Evolutionary conservation across 1,140 invertebrate species (phyloP), one percentile per base, ranked within the genome.

Genomic region (Bombus fervidus): DNA sequence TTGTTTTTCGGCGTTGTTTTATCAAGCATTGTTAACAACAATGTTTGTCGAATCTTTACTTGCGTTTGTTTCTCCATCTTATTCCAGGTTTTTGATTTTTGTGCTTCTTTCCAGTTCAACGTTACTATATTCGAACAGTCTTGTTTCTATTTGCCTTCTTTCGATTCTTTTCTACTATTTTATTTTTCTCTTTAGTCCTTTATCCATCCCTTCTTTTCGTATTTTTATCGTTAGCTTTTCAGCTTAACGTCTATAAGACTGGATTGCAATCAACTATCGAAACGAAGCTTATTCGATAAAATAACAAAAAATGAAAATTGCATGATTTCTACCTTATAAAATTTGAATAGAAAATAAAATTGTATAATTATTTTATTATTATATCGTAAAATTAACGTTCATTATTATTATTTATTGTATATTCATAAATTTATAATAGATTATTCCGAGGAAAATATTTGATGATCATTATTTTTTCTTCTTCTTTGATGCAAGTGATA

Each of bases 31-130:
- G 72, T 68, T 69, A 68, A 83, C 43, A 39, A 22, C 72, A 77
- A 53, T 41, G 73, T 77, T 83, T 77, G 43, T 57, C 62, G 37
- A 77, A 69, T 77, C 73, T 37, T 77, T 68, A 43, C 72, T 47
- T 28, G 62, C 73, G 62, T 83, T 68, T 83, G 43, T 47, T 77
- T 77, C 18, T 43, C 66, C 59, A 69, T 47, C 47, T 57, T 43
- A 39, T 28, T 57, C 39, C 39, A 12, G 31, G 37, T 75, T 25
- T 37, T 71, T 77, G 75, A 80, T 59, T 71, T 76, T 74, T 76
- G 39, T 59, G 71, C 79, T 72, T 73, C 75, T 59, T 39, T 87
- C 47, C 68, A 66, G 12, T 68, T 28, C 10, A 31, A 39, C 59
- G 72, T 39, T 59, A n/a, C 73, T 43, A 25, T 64, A 72, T 73